Base-by-base conservation (phyloP, 2,888 invertebrate genomes). In the Aspidiotus rigidus region DNA sequence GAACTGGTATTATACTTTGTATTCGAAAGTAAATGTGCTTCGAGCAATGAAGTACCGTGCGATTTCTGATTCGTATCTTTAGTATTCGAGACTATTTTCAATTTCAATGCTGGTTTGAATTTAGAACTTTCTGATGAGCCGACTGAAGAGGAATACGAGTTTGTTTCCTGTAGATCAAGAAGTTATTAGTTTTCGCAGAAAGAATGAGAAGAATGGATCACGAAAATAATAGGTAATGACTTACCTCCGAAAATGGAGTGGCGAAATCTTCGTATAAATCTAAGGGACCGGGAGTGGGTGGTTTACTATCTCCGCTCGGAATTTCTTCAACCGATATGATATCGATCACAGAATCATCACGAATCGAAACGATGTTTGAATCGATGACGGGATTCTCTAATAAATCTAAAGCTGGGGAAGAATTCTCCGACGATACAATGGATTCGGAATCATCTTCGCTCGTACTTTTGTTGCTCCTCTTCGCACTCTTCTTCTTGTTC, bases 291-390 rank as follows among this genome's bases (percentile, higher is more conserved):
- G 69, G 69, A 42, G 69, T 69, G n/a, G 69, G 69, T 42, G 69
- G 69, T 63, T 69, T 69, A 57, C 69, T 69, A 17, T 69, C 69
- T 69, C 62, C 69, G 49, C 69, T 69, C 11, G 62, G 62, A 44
- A 69, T 56, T 56, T 69, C 69, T 49, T 67, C 67, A 9, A 67
- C 67, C 15, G 67, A 67, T 49, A 67, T 67, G 28, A 67, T 59
- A n/a, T 67, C 67, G 7, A 67, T 44, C 8, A 66, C 60, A 1
- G 60, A 57, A 11, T 67, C 67, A 7, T 67, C 67, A 9, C 57
- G 57, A 59, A 28, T 39, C 10, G 59, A 39, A 2, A 59, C 67
- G n/a, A 60, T 59, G 44, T 59, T 67, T 7, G 57, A 57, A 49
- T 59, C 44, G 40, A 53, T 67, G 13, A 44, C 42, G 2, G 42